A percentile compares a stretch with the other conserved stretches of the same genome.
phyloP scores from a whole-genome alignment of 2,113 vertebrate genomes.

The Elaphurus davidianus region DNA sequence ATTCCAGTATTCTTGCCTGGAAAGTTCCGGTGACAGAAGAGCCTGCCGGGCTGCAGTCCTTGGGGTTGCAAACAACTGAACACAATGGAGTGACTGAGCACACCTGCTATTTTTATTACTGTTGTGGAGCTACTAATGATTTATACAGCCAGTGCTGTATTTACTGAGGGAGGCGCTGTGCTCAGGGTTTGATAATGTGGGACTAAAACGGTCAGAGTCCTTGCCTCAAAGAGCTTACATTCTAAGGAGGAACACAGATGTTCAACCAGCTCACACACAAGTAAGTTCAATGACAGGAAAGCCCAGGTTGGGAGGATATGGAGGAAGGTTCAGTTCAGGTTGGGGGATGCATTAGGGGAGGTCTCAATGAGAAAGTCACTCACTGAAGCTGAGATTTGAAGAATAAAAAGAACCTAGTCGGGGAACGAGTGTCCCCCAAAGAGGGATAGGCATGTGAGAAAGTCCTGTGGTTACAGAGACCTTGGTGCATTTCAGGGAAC shows the following conservation, averaged over 20 bases:
- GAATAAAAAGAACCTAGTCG: background rate
- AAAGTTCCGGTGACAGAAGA: background rate
- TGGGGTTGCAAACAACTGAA: background rate
- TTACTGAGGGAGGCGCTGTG: background rate
- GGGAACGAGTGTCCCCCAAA: background rate
- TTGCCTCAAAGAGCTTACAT: background rate
- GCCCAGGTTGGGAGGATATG: background rate
- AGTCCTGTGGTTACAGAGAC: background rate
- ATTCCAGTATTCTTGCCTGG: background rate
- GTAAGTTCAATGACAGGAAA: background rate
- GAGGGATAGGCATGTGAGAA: background rate
- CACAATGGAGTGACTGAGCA: background rate
- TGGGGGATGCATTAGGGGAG: background rate
- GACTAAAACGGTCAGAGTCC: background rate
- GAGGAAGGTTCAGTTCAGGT: no score
- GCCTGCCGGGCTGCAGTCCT: background rate
- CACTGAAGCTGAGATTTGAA: background rate
- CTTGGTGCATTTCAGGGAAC: background rate
- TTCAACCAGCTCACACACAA: background rate
- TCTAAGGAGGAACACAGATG: background rate
- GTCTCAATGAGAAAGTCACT: background rate
- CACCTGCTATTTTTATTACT: background rate
- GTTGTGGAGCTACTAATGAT: background rate
- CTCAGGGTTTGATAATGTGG: background rate
- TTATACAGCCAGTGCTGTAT: background rate